These are phyloP conservation scores for Diogma glabrata DNA, from an alignment of 2,888 invertebrate genomes.

Conservation along the genomic window DNA sequence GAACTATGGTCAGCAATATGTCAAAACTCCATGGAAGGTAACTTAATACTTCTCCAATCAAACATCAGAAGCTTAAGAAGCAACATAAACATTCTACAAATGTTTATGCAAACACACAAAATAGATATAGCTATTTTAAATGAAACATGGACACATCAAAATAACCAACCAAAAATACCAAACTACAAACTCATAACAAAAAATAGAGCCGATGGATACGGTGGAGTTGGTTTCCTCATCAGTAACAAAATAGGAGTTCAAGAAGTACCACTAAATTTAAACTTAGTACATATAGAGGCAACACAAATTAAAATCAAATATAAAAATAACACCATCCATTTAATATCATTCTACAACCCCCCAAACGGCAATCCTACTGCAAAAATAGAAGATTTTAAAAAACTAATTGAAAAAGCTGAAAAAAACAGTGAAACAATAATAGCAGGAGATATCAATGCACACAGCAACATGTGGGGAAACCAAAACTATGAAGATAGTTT, in stretches of 20 bases:
- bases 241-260: not conserved
- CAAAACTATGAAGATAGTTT: not conserved
- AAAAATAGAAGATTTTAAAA: not conserved
- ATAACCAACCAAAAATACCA: not conserved
- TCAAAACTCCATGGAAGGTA: not conserved
- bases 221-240: not conserved
- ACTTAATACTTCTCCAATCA: not conserved
- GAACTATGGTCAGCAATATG: not conserved
- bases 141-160: not conserved
- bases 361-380: not conserved
- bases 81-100: not conserved
- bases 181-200: not conserved
- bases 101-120: not conserved
- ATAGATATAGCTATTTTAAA: not conserved
- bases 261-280: not conserved
- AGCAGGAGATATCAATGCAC: conserved; percentile 2
- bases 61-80: not conserved
- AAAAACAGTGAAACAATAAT: not conserved
- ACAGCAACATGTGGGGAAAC: too few relatives aligned
- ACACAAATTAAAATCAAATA: not conserved
- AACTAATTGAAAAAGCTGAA: not conserved
- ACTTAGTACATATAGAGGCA: not conserved
- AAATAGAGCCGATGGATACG: not conserved
- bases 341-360: not conserved
- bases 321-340: not conserved